Percentiles rank a stretch among this genome's conserved stretches.
Evolutionary conservation across 2,888 invertebrate genomes (phyloP).

Genomic region (Fragum fragum): DNA sequence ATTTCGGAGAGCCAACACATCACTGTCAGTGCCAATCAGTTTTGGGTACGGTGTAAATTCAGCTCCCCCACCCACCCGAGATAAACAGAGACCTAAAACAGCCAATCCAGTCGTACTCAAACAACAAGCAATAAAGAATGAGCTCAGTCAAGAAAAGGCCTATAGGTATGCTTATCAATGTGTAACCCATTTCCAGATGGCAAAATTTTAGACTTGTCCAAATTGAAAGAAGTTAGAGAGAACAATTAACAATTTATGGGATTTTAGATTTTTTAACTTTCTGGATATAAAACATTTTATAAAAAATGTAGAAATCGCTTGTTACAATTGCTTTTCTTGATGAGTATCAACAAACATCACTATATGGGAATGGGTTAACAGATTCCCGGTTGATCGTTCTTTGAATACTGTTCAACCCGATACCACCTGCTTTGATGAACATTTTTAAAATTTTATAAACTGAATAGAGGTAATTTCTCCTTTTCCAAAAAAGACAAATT

Average conservation of each 20-base stretch:
- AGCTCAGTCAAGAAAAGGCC: constrained; percentile 76
- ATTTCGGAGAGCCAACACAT: constrained; percentile 67
- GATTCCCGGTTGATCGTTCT: too few relatives aligned
- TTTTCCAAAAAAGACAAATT: too few relatives aligned
- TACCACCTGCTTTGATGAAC: too few relatives aligned
- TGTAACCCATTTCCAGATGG: too few relatives aligned
- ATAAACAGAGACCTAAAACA: constrained; percentile 65
- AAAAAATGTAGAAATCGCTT: constrained; percentile 12
- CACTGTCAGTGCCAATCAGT: constrained; percentile 61
- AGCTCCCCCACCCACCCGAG: constrained; percentile 48
- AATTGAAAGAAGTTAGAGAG: too few relatives aligned
- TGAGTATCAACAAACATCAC: background rate
- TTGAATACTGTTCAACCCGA: too few relatives aligned
- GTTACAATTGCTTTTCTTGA: background rate
- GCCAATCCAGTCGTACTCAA: constrained; percentile 65
- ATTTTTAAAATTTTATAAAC: too few relatives aligned
- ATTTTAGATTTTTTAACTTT: too few relatives aligned
- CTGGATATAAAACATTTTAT: too few relatives aligned
- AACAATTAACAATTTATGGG: too few relatives aligned
- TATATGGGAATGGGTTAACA: background rate
- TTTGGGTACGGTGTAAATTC: constrained; percentile 48
- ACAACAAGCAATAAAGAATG: constrained; percentile 65
- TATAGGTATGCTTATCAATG: constrained; percentile 75
- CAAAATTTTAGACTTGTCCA: too few relatives aligned
- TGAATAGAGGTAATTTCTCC: too few relatives aligned